These are phyloP conservation scores for Naso thynnoides DNA, from an alignment of 2,797 vertebrate genomes.

Conservation along the genomic window DNA sequence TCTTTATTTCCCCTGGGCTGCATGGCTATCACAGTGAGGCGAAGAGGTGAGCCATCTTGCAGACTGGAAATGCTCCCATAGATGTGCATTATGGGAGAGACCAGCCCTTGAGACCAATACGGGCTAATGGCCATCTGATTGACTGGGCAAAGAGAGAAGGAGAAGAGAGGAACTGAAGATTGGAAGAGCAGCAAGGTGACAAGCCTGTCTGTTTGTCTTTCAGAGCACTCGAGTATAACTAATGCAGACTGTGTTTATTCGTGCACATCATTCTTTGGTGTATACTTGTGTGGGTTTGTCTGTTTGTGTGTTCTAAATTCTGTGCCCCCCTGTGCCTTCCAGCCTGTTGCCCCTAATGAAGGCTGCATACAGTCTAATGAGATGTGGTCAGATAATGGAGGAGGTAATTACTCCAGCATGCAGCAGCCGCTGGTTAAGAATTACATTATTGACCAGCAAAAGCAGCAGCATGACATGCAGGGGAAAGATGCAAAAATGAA, in stretches of 20 bases:
- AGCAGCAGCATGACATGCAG: slow-evolving; percentile 44
- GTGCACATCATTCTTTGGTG: slow-evolving; percentile 33
- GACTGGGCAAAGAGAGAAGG: slow-evolving; percentile 69
- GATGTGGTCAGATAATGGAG: slow-evolving; percentile 80
- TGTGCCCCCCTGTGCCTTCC: slow-evolving; percentile 5
- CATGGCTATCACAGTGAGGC: slow-evolving; percentile 64
- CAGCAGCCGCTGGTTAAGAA: slow-evolving; percentile 74
- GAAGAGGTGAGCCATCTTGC: slow-evolving; percentile 70
- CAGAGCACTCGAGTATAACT: slow-evolving; percentile 4
- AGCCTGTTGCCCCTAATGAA: slow-evolving; percentile 61
- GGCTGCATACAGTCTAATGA: slow-evolving; percentile 74
- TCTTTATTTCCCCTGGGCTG: slow-evolving; percentile 77
- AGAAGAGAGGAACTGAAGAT: slow-evolving; percentile 34
- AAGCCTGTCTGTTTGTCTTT: slow-evolving; percentile 41
- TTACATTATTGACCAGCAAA: slow-evolving; percentile 76
- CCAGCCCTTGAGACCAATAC: slow-evolving; percentile 65
- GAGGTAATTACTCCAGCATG: slow-evolving; percentile 76
- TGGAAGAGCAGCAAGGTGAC: slow-evolving; percentile 42
- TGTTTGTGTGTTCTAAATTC: not conserved
- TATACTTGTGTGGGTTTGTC: slow-evolving; percentile 2
- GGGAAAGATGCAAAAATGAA: slow-evolving; percentile 34
- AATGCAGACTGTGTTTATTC: slow-evolving; percentile 31
- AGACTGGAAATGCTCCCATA: slow-evolving; percentile 71
- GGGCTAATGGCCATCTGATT: slow-evolving; percentile 74
- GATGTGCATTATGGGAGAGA: slow-evolving; percentile 66